Evolutionary conservation across 2,888 invertebrate genomes (phyloP), one percentile per base, ranked within the genome.

Genomic region (Microctonus brassicae): DNA sequence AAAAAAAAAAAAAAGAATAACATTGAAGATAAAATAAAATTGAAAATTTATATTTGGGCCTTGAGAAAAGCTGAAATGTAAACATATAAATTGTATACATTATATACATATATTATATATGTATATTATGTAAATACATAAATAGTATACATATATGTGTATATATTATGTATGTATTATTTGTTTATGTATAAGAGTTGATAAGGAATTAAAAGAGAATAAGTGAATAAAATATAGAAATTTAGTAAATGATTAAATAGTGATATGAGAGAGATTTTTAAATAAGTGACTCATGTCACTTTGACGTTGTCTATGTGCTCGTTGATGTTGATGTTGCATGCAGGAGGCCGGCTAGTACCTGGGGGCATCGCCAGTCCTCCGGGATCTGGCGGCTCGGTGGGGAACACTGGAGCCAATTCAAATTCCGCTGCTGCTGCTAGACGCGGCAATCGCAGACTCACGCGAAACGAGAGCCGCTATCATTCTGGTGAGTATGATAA

Each of bases 381-480:
- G 81, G 89, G 88, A 89, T 90, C 90, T 88, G 89, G 88, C 89
- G 85, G 88, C 89, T 86, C 89, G 73, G 84, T 83, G 79, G 85
- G 83, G 79, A 86, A 79, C 75, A 77, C 79, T 75, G 76, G 77
- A 72, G 70, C 73, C 62, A 80, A 78, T 74, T 63, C 77, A 65
- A 81, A 84, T 79, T 81, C 83, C 73, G 84, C 84, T 72, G 85
- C 86, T 88, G 91, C 90, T 67, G 91, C 90, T 88, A 93, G 94
- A 82, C 90, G 95, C 87, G 95, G 95, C 87, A 96, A 97, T 89
- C 91, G 97, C 77, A 91, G 97, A 82, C 93, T 97, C 82, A 97
- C 97, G 79, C 91, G 97, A 86, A 97, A 97, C 90, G 97, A 97
- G 90, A 96, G 95, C 90, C 92, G 97, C 86, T 97, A 97, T 89